Evolutionary conservation across 1,140 invertebrate genomes (phyloP).

Genomic region (Nixonia krombeini): DNA sequence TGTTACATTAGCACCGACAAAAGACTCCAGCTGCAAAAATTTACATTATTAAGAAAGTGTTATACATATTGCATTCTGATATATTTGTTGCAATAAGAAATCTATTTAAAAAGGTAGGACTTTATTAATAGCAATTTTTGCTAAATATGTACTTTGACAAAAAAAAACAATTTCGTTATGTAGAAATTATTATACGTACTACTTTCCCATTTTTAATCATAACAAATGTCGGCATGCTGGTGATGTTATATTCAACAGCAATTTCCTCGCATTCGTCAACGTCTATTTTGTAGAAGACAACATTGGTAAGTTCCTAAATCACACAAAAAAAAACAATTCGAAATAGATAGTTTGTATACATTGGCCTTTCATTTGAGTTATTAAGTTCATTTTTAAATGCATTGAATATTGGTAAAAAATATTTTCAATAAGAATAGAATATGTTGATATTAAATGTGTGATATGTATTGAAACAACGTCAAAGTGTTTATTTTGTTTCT

Average conservation of each 20-base stretch:
- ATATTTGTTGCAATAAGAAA: too few relatives aligned
- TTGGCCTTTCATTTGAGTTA: too few relatives aligned
- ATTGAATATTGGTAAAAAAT: too few relatives aligned
- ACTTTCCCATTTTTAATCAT: constrained; percentile 85
- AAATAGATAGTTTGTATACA: too few relatives aligned
- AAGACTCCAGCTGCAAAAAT: constrained; percentile 74
- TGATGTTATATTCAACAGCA: constrained; percentile 83
- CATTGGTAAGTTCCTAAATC: constrained; percentile 77
- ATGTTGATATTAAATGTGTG: too few relatives aligned
- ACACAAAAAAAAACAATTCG: too few relatives aligned
- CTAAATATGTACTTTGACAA: background rate
- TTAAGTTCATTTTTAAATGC: too few relatives aligned
- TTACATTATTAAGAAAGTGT: constrained; percentile 40
- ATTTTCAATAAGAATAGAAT: too few relatives aligned
- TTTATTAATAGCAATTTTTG: background rate
- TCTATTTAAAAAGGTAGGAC: background rate
- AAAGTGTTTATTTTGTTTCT: too few relatives aligned
- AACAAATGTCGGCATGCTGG: constrained; percentile 94
- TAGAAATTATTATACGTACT: constrained; percentile 62
- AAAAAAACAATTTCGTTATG: background rate
- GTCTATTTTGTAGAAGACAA: constrained; percentile 83
- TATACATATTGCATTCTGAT: too few relatives aligned
- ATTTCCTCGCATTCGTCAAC: constrained; percentile 92
- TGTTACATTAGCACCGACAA: constrained; percentile 85
- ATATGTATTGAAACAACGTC: too few relatives aligned